Percentiles rank a stretch among this genome's conserved stretches.
Evolutionary conservation across 2,888 invertebrate genomes (phyloP).

Genomic region (Megastigmus dorsalis): DNA sequence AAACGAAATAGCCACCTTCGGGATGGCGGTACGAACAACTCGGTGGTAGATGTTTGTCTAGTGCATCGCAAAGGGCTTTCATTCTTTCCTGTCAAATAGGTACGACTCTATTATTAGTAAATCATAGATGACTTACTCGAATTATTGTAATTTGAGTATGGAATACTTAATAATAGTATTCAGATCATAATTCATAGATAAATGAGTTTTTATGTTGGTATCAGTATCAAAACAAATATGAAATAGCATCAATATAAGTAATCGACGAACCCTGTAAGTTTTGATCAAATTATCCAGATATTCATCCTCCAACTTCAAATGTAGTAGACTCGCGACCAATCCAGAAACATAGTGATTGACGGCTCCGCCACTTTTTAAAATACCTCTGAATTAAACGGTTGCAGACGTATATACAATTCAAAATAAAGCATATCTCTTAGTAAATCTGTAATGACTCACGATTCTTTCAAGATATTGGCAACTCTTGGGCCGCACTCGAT

Average conservation of each 20-base stretch:
- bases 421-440: not conserved
- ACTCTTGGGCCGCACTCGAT: conserved; percentile 77
- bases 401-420: too few relatives aligned
- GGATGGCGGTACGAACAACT: conserved; percentile 74
- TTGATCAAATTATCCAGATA: conserved; percentile 72
- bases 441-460: conserved; percentile 66
- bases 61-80: conserved; percentile 71
- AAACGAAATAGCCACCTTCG: conserved; percentile 79
- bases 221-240: too few relatives aligned
- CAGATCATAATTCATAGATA: too few relatives aligned
- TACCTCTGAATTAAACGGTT: conserved; percentile 71
- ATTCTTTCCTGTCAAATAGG: conserved; percentile 74
- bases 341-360: conserved; percentile 79
- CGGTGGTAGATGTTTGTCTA: conserved; percentile 73
- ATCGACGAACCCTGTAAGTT: conserved; percentile 73
- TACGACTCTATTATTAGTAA: too few relatives aligned
- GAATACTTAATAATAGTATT: too few relatives aligned
- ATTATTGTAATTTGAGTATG: too few relatives aligned
- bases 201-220: too few relatives aligned
- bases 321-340: conserved; percentile 76
- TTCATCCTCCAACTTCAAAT: conserved; percentile 75
- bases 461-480: conserved; percentile 69
- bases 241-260: too few relatives aligned
- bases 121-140: too few relatives aligned
- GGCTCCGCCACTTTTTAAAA: conserved; percentile 78